Percentiles rank a stretch among this genome's conserved stretches.
Evolutionary conservation across 1,140 invertebrate genomes (phyloP).

Genomic region (Trinorchestia longiramus): DNA sequence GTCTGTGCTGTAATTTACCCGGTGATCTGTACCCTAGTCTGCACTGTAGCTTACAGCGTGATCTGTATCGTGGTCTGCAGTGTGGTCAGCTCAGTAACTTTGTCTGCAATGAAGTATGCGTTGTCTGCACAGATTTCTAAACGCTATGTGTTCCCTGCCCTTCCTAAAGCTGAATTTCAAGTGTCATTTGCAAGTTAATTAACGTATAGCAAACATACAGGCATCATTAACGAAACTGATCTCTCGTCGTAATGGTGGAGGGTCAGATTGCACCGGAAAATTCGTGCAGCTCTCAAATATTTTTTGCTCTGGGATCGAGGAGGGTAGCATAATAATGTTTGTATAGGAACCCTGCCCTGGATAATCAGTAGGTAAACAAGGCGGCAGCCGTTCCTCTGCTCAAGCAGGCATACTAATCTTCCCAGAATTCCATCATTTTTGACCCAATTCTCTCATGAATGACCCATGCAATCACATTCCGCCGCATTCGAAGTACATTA

Average conservation of each 20-base stretch:
- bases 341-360: neutral
- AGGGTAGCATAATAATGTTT: neutral
- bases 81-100: neutral
- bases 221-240: neutral
- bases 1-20: neutral
- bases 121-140: neutral
- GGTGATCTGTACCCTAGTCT: neutral
- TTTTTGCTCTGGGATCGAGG: neutral
- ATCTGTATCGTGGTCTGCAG: neutral
- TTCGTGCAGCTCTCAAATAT: neutral
- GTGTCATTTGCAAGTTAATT: neutral
- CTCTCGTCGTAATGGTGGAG: neutral
- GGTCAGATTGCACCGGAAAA: neutral
- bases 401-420: neutral
- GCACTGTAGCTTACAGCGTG: neutral
- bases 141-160: neutral
- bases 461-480: neutral
- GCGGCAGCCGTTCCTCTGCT: neutral
- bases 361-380: neutral
- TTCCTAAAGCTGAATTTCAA: neutral
- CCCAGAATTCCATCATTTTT: neutral
- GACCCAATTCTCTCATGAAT: too few species aligned
- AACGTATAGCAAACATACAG: neutral
- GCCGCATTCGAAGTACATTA: neutral
- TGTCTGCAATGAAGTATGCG: too few species aligned